Base-by-base conservation (phyloP, 2,113 vertebrate genomes). In the Mesocricetus auratus region DNA sequence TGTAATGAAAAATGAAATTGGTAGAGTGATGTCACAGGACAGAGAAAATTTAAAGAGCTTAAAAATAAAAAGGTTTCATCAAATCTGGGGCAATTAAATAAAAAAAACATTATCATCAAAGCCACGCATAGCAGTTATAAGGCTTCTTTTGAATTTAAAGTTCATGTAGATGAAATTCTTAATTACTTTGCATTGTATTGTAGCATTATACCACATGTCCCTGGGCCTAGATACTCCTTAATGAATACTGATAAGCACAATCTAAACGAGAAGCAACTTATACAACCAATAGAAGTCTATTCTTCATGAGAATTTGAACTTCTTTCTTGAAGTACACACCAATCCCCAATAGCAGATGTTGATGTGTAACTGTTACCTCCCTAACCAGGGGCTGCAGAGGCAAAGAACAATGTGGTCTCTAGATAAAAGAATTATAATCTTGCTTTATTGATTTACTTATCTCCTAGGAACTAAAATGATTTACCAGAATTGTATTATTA, bases 401-500 rank as follows among this genome's bases (percentile, higher is more conserved):
- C 53, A 79, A 85, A 89, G 64, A 88, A 33, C 45, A 39, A 36
- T 29, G 29, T 66, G 82, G 15, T 90, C 94, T 97, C 94, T 74
- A 36, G 92, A 75, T 77, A 86, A 42, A 77, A 79, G 81, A 45
- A 75, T 69, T 69, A 88, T 69, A 69, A 89, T 93, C 94, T 86
- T 89, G 22, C 83, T 93, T 90, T 91, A 82, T n/a, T 69, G 86
- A 94, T 33, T 33, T 15, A 89, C 47, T 89, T 97, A 86, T 71
- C 94, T 97, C 95, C 88, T 58, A 96, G 91, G 86, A 94, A 86
- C 64, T 94, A 86, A 95, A 92, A 74, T 94, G 60, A 93, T 97
- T 97, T 96, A 83, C 56, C 92, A 91, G 68, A 97, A 95, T 98
- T 94, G 74, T 86, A 94, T 96, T 91, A 94, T 92, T 97, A 86